Evolutionary conservation across 2,888 invertebrate species (phyloP), one percentile per base, ranked within the genome.

Genomic region (Ryuthela nishihirai): DNA sequence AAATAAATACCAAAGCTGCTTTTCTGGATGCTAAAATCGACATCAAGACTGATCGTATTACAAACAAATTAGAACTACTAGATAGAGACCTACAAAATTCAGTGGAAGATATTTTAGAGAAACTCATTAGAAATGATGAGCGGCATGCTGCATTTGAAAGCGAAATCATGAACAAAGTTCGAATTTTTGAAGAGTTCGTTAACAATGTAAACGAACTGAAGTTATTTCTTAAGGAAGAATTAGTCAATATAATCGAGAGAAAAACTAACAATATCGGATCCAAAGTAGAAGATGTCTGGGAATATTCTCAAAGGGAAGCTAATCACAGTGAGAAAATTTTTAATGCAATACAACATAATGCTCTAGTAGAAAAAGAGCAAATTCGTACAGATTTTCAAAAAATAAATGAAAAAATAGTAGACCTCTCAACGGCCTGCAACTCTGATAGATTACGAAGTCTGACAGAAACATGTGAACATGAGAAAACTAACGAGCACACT

Each of bases 21-120:
- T 54, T 61, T 20, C 18, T 64, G n/a, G 65, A 64, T 20, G 41
- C 49, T 0, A 65, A 62, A 26, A 29, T 65, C 1, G 65, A 65
- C 25, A 26, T 48, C 10, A 56, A 50, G 36, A n/a, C 45, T 3
- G 62, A 59, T 9, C 36, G 55, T 26, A 42, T 55, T 6, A 39
- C 46, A 35, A 53, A 46, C 23, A 64, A 59, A 35, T 18, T 65
- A n/a, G 65, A 64, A 24, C 35, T 49, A 24, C 35, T 58, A 4
- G 66, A 66, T 32, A 25, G 65, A 15, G 53, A 62, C 23, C 25
- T 66, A 9, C 59, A 62, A 34, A 42, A 44, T 18, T 54, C 52
- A 9, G 52, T 55, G 17, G 64, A 58, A 6, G 62, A 64, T 21
- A 43, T 64, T 9, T 21, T 62, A 12, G 65, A 60, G 23, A 55